Evolutionary conservation across 2,888 invertebrate species (phyloP), one percentile per base, ranked within the genome.

Genomic region (Acronicta alni): DNA sequence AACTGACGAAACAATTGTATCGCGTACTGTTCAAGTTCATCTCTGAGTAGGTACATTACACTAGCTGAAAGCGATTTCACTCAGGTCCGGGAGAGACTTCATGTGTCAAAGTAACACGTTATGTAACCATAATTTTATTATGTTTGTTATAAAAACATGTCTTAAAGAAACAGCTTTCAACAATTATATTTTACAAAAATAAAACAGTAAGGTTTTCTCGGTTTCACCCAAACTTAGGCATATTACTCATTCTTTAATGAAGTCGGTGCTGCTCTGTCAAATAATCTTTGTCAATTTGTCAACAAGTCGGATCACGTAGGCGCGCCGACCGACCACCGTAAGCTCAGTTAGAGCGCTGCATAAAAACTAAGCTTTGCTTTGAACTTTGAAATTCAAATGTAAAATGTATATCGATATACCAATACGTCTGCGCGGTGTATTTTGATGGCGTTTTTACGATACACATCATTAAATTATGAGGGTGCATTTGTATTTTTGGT

Each of bases 341-440:
- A 92, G 93, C 93, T 90, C 87, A 88, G 90, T 91, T 92, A 88
- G 92, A 91, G 86, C 88, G 90, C 87, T 91, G 92, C 91, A 92
- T 92, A 92, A 92, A 93, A 93, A 92, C 92, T 88, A 87, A 89
- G 89, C 89, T 87, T 86, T 86, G 91, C 89, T 89, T 89, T 88
- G 86, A 88, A 90, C 88, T 92, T 92, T 91, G 89, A 91, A 92
- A 93, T 93, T 93, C 91, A 92, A 92, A 92, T 91, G 83, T 77
- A 76, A 83, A 81, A 85, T 61, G 64, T 89, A 88, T 85, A 87
- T 88, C 87, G 88, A 90, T 89, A 88, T 81, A 81, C 83, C 87
- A 83, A 85, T 88, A 86, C 80, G 84, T 87, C 86, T 83, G 81
- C 75, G 61, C 60, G 66, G 75, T 73, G 70, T 77, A 63, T 74